Evolutionary conservation across 2,888 invertebrate species (phyloP).

Genomic region (Dromius quadrimaculatus): DNA sequence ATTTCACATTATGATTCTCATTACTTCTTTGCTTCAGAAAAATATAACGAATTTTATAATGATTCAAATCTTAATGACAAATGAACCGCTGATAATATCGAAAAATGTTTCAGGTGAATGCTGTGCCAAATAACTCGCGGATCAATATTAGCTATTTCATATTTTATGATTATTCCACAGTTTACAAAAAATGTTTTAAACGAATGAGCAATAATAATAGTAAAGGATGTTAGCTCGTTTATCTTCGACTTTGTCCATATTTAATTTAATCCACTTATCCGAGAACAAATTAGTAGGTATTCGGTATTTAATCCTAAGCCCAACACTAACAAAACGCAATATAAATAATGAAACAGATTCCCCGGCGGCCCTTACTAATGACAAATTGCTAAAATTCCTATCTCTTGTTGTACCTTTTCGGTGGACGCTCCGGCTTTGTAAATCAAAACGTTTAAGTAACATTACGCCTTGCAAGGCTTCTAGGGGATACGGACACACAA

Average conservation of each 20-base stretch:
- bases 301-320: constrained; percentile 13
- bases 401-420: constrained; percentile 31
- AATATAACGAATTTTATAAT: no score
- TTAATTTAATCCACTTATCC: constrained; percentile 15
- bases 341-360: constrained; percentile 46
- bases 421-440: constrained; percentile 44
- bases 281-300: constrained; percentile 24
- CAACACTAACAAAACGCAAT: constrained; percentile 22
- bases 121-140: no score
- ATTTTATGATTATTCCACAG: not conserved
- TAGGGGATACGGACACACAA: no score
- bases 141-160: no score
- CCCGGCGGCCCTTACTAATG: constrained; percentile 25
- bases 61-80: no score
- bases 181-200: not conserved
- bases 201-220: not conserved
- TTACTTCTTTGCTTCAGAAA: no score
- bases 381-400: constrained; percentile 50
- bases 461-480: no score
- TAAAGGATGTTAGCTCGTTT: no score
- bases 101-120: no score
- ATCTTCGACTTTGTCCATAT: constrained; percentile 25
- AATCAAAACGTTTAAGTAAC: constrained; percentile 50
- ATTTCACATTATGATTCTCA: no score
- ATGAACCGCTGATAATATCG: no score